These are phyloP conservation scores for Montipora foliosa DNA, from an alignment of 64 coral and sea anemone genomes.

Conservation along the genomic window DNA sequence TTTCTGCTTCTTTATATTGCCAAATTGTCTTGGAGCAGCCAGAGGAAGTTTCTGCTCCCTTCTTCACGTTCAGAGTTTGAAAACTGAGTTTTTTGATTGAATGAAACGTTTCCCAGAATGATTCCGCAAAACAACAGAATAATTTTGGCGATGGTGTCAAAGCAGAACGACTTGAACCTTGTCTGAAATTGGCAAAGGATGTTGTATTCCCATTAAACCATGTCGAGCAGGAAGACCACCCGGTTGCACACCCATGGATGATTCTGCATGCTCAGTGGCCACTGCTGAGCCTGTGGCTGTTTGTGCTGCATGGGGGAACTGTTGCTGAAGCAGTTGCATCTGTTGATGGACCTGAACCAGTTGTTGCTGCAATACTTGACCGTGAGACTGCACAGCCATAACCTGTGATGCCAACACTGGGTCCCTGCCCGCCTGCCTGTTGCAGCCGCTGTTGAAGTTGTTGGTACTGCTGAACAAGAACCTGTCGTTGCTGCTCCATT, in stretches of 20 bases:
- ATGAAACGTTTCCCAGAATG: too few relatives aligned
- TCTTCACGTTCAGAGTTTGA: too few relatives aligned
- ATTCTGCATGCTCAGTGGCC: constrained; percentile 29
- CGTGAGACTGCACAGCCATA: constrained; percentile 76
- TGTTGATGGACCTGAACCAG: constrained; percentile 89
- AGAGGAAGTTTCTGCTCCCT: too few relatives aligned
- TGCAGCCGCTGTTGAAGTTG: constrained; percentile 89
- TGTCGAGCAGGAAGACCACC: constrained; percentile 11
- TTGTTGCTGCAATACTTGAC: constrained; percentile 87
- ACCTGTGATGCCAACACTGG: constrained; percentile 71
- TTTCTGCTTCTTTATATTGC: too few relatives aligned
- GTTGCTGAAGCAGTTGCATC: constrained; percentile 82
- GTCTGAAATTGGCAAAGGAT: constrained; percentile 30
- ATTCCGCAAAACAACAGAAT: not conserved
- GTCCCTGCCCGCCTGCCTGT: constrained; percentile 83
- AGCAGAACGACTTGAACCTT: not conserved
- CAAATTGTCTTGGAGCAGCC: too few relatives aligned
- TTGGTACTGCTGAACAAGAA: constrained; percentile 91
- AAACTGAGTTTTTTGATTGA: too few relatives aligned
- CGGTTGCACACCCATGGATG: constrained; percentile 21
- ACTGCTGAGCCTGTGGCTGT: constrained; percentile 46
- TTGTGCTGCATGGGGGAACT: constrained; percentile 33
- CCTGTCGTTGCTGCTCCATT: constrained; percentile 91
- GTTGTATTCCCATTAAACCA: constrained; percentile 37
- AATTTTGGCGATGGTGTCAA: not conserved